Evolutionary conservation across 1,140 invertebrate genomes (phyloP).

Genomic region (Aleiodes sp.): DNA sequence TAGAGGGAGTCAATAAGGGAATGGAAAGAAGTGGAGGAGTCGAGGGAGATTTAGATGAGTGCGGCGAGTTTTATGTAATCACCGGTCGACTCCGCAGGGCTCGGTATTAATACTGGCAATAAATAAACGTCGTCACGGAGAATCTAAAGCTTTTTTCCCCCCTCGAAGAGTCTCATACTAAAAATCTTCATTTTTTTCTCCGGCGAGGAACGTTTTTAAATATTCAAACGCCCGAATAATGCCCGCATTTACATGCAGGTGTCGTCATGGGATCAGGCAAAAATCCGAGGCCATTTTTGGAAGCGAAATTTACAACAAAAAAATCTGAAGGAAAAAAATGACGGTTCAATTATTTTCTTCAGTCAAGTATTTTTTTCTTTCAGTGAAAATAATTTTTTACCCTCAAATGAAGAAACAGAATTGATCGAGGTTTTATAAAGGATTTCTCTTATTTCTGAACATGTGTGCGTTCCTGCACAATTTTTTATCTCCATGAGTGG

Average conservation of each 20-base stretch:
- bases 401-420: not conserved
- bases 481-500: slow-evolving; percentile 44
- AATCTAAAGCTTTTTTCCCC: slow-evolving; percentile 17
- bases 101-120: slow-evolving; percentile 57
- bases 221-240: slow-evolving; percentile 52
- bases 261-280: slow-evolving; percentile 46
- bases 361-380: slow-evolving; percentile 8
- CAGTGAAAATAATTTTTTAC: not conserved
- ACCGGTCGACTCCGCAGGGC: slow-evolving; percentile 46
- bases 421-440: not conserved
- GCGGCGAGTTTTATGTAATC: slow-evolving; percentile 56
- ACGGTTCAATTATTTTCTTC: not conserved
- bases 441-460: not conserved
- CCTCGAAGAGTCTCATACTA: not conserved
- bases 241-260: slow-evolving; percentile 53
- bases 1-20: slow-evolving; percentile 22
- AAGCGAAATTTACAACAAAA: too few relatives aligned
- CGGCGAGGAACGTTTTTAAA: slow-evolving; percentile 38
- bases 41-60: slow-evolving; percentile 15
- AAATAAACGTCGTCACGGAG: slow-evolving; percentile 52
- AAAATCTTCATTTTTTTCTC: slow-evolving; percentile 26
- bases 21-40: slow-evolving; percentile 28
- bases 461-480: not conserved
- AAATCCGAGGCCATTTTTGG: slow-evolving; percentile 26
- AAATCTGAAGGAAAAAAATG: not conserved